phyloP scores from a whole-genome alignment of 2,888 invertebrate species.

The Serripes groenlandicus region DNA sequence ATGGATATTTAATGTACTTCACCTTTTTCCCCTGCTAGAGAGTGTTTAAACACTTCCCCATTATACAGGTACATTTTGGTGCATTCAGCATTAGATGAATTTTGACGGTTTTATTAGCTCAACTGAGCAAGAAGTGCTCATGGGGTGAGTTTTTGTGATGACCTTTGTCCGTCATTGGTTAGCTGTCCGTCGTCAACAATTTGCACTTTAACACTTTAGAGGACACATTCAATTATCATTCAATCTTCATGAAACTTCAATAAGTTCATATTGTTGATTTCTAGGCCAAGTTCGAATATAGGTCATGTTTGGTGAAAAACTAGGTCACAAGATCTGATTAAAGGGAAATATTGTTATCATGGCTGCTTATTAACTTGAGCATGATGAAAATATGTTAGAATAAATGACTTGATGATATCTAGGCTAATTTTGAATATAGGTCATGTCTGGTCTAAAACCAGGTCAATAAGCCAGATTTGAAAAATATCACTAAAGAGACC shows the following conservation, averaged over 20 bases:
- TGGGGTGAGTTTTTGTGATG: background rate
- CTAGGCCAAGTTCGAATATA: background rate
- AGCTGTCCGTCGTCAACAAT: background rate
- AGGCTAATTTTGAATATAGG: background rate
- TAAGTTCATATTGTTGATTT: background rate
- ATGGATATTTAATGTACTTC: too few relatives aligned
- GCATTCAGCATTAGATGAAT: background rate
- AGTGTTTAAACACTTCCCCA: too few relatives aligned
- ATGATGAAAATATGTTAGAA: background rate
- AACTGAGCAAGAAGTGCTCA: background rate
- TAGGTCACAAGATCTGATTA: background rate
- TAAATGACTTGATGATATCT: background rate
- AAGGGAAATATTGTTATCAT: background rate
- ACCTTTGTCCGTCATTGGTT: background rate
- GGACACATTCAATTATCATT: background rate
- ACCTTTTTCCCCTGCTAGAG: too few relatives aligned
- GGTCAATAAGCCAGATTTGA: background rate
- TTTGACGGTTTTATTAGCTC: background rate
- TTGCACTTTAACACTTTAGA: background rate
- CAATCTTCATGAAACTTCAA: background rate
- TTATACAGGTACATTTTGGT: background rate
- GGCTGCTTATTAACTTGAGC: background rate
- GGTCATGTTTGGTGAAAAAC: background rate
- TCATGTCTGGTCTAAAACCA: background rate
- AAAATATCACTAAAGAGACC: background rate